A percentile compares a stretch with the other conserved stretches of the same genome.
phyloP scores from a whole-genome alignment of 2,113 vertebrate genomes.

The Dolichallabes microphthalmus region DNA sequence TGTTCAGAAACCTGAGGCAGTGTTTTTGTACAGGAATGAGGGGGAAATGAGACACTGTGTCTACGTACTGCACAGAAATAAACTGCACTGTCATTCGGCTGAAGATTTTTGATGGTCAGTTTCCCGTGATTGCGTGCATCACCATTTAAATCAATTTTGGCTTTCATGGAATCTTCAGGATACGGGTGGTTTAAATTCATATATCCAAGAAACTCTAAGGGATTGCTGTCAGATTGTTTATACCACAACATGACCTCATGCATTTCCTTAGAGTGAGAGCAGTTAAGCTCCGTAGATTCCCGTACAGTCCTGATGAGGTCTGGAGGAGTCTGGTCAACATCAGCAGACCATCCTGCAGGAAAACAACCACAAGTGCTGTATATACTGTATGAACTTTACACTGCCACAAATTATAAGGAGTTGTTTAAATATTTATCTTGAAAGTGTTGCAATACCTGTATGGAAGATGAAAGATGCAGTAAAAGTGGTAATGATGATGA shows the following conservation, averaged over 20 bases:
- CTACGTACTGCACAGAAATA: conserved; percentile 25
- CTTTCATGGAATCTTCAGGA: conserved; percentile 13
- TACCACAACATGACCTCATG: conserved; percentile 35
- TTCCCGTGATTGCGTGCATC: not conserved
- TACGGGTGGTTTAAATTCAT: not conserved
- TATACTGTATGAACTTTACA: not conserved
- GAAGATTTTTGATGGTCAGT: conserved; percentile 17
- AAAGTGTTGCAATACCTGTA: not conserved
- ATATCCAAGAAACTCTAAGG: conserved; percentile 35
- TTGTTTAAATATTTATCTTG: not conserved
- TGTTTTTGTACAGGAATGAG: conserved; percentile 29
- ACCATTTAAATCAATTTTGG: conserved; percentile 16
- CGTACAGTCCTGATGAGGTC: not conserved
- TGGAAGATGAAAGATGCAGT: not conserved
- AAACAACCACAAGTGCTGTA: not conserved
- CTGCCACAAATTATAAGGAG: not conserved
- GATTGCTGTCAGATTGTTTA: conserved; percentile 5
- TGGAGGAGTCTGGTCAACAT: not conserved
- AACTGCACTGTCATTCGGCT: conserved; percentile 30
- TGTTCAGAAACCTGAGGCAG: not conserved
- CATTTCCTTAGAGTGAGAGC: not conserved
- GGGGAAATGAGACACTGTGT: not conserved
- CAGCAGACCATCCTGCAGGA: not conserved
- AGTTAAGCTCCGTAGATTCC: conserved; percentile 18
- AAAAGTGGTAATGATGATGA: not conserved